A percentile compares a stretch with the other conserved stretches of the same genome.
phyloP scores from a whole-genome alignment of 2,797 vertebrate genomes.

The Mormyrus proboscirostris region DNA sequence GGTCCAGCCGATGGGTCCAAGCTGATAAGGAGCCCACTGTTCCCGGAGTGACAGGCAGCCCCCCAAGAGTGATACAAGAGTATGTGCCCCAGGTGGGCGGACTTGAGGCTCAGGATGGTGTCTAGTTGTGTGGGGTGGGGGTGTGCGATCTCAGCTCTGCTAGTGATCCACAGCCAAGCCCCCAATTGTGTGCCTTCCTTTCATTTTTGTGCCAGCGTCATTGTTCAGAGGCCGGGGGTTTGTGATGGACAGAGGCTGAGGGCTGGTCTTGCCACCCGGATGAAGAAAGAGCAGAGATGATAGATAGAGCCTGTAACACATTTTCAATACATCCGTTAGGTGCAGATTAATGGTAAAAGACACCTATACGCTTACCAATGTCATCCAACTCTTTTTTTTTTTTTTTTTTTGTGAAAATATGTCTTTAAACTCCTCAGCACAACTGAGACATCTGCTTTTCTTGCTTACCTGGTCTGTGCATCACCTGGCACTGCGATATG shows the following conservation, averaged over 20 bases:
- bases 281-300: not conserved
- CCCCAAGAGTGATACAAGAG: not conserved
- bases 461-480: not conserved
- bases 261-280: not conserved
- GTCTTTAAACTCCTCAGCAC: not conserved
- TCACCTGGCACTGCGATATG: not conserved
- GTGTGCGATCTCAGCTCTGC: not conserved
- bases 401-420: not conserved
- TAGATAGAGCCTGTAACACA: not conserved
- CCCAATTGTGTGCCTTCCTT: not conserved
- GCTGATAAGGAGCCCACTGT: not conserved
- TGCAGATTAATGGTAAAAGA: not conserved
- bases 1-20: not conserved
- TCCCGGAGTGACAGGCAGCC: not conserved
- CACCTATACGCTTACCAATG: not conserved
- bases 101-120: not conserved
- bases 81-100: not conserved
- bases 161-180: not conserved
- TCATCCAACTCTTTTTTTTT: not conserved
- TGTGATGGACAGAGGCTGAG: not conserved
- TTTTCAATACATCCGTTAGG: not conserved
- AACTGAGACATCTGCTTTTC: not conserved
- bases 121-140: not conserved
- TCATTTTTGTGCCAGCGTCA: not conserved
- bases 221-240: not conserved